phyloP scores from a whole-genome alignment of 64 coral and sea anemone genomes.

The Dendronephthya gigantea region DNA sequence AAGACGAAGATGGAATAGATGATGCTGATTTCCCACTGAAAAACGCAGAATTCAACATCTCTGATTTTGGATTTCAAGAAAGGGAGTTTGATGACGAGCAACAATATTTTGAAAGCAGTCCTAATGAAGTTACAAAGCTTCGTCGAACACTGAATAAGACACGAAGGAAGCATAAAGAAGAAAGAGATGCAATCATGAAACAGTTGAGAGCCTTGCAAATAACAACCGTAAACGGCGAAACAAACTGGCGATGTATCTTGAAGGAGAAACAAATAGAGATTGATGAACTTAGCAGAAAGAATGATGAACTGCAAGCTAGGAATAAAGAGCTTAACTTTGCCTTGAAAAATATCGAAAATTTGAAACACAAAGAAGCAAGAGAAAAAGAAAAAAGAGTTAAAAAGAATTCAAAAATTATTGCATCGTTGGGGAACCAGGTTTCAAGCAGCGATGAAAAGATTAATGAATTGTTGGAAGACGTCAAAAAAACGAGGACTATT shows the following conservation, averaged over 20 bases:
- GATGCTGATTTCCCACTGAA: not conserved
- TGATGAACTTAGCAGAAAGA: not conserved
- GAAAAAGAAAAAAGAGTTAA: not conserved
- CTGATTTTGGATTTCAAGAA: not conserved
- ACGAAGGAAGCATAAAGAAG: not conserved
- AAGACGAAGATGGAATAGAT: no score
- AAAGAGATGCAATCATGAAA: not conserved
- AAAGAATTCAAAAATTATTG: not conserved
- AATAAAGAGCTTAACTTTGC: not conserved
- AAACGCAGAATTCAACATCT: not conserved
- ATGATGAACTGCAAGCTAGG: not conserved
- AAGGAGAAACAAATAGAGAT: not conserved
- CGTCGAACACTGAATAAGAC: not conserved
- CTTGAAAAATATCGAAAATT: not conserved
- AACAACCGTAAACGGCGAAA: not conserved
- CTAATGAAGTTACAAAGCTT: not conserved
- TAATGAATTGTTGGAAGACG: not conserved
- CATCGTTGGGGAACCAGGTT: not conserved
- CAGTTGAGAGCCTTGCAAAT: not conserved
- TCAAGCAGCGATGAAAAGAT: not conserved
- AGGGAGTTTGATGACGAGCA: not conserved
- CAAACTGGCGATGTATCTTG: not conserved
- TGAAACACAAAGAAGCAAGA: not conserved
- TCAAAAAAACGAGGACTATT: not conserved
- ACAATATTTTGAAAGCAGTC: not conserved